Conservation (phyloP, 2,113 vertebrate genomes). For the Hippocampus comes region DNA sequence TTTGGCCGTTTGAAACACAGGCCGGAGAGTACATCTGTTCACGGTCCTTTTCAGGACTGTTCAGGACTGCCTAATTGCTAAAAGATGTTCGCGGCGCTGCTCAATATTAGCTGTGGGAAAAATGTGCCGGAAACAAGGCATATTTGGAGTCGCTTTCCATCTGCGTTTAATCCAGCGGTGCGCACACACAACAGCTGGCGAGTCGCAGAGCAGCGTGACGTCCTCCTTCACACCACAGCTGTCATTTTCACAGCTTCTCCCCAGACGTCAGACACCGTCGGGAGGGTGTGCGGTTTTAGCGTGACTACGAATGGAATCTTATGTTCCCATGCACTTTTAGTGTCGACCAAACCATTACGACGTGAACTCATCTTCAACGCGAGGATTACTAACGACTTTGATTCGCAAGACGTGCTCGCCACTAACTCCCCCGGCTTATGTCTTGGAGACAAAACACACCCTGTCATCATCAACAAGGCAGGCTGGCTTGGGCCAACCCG, state of each 20-base stretch:
- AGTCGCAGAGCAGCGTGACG: conserved; percentile 42
- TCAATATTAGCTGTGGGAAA: conserved; percentile 13
- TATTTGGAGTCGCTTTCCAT: conserved; percentile 38
- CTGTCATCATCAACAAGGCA: conserved; percentile 53
- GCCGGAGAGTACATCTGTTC: conserved; percentile 26
- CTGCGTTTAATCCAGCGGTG: conserved; percentile 42
- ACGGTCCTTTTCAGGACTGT: conserved; percentile 2
- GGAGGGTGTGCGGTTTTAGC: conserved; percentile 20
- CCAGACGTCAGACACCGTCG: conserved; percentile 45
- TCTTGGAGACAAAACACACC: conserved; percentile 63
- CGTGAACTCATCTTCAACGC: background rate
- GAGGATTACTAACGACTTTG: conserved; percentile 42
- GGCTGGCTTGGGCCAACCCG: conserved; percentile 48
- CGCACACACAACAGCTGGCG: conserved; percentile 38
- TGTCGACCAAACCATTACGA: background rate
- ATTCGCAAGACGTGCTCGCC: conserved; percentile 45
- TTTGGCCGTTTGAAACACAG: conserved; percentile 51
- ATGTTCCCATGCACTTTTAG: conserved; percentile 16
- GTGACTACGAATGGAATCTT: conserved; percentile 25
- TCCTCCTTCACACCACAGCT: conserved; percentile 58
- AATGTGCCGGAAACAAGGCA: conserved; percentile 30
- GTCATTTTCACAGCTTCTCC: conserved; percentile 62
- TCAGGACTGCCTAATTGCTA: conserved; percentile 16
- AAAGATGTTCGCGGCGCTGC: conserved; percentile 26
- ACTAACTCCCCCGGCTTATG: conserved; percentile 50